Evolutionary conservation across 2,113 vertebrate species (phyloP).

Genomic region (Rallus limicola): DNA sequence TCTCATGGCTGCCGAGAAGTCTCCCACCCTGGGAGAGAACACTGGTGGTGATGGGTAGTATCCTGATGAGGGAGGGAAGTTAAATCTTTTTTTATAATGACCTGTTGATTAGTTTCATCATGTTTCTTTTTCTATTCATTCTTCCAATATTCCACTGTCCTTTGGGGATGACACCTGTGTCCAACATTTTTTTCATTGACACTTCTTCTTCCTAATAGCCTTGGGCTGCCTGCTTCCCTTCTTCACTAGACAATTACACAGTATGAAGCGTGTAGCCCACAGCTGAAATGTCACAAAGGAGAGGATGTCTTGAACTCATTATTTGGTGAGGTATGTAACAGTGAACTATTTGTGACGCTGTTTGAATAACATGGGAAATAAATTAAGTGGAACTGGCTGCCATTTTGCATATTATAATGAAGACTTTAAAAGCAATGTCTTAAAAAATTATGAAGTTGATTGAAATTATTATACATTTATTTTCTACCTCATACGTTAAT

Average conservation of each 20-base stretch:
- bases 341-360: conserved; percentile 38
- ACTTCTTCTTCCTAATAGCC: neutral
- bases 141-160: neutral
- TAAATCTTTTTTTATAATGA: neutral
- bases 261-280: neutral
- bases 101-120: neutral
- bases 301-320: conserved; percentile 17
- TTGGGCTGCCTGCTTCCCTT: neutral
- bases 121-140: neutral
- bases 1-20: neutral
- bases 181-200: neutral
- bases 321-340: conserved; percentile 28
- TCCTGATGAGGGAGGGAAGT: neutral
- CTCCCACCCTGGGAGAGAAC: neutral
- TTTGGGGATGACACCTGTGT: neutral
- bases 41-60: neutral
- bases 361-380: conserved; percentile 26
- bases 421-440: conserved; percentile 24
- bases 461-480: conserved; percentile 67
- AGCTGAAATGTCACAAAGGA: neutral
- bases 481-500: conserved; percentile 56
- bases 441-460: conserved; percentile 48
- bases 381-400: conserved; percentile 48
- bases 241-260: neutral
- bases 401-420: conserved; percentile 27